Conservation (phyloP, 2,113 vertebrate genomes). For the Lipotes vexillifer region DNA sequence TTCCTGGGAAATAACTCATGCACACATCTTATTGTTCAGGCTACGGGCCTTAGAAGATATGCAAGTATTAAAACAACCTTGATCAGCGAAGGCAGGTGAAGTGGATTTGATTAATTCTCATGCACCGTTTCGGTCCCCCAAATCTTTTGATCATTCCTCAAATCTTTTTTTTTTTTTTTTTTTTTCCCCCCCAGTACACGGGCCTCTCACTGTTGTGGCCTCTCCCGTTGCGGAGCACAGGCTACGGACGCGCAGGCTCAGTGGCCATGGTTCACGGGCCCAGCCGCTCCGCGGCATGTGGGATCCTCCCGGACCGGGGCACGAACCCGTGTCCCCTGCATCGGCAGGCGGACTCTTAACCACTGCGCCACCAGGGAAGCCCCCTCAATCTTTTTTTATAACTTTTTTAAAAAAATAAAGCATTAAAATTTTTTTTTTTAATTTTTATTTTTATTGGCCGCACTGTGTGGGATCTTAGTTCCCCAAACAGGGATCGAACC, state of each 20-base stretch:
- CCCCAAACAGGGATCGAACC: not conserved
- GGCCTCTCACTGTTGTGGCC: too few relatives aligned
- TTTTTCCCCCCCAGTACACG: too few relatives aligned
- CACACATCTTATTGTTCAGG: not conserved
- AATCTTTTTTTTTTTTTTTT: not conserved
- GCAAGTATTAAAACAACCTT: not conserved
- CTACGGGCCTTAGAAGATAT: not conserved
- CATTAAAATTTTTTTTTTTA: rapidly evolving
- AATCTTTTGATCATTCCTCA: not conserved
- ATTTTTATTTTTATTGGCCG: too few relatives aligned
- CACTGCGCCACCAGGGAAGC: too few relatives aligned
- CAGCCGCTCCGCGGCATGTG: too few relatives aligned
- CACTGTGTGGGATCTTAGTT: not conserved
- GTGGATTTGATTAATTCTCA: not conserved
- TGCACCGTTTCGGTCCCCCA: not conserved
- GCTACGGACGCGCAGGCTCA: too few relatives aligned
- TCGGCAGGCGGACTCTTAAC: too few relatives aligned
- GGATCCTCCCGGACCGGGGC: too few relatives aligned
- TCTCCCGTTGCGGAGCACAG: too few relatives aligned
- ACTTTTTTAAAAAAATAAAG: too few relatives aligned
- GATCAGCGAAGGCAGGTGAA: not conserved
- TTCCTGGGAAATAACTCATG: not conserved
- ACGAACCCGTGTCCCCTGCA: too few relatives aligned
- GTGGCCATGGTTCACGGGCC: too few relatives aligned
- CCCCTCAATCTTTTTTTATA: not conserved